Percentiles rank a stretch among this genome's conserved stretches.
Conservation (phyloP, 2,888 invertebrate genomes). For the Cyrtodaria siliqua region DNA sequence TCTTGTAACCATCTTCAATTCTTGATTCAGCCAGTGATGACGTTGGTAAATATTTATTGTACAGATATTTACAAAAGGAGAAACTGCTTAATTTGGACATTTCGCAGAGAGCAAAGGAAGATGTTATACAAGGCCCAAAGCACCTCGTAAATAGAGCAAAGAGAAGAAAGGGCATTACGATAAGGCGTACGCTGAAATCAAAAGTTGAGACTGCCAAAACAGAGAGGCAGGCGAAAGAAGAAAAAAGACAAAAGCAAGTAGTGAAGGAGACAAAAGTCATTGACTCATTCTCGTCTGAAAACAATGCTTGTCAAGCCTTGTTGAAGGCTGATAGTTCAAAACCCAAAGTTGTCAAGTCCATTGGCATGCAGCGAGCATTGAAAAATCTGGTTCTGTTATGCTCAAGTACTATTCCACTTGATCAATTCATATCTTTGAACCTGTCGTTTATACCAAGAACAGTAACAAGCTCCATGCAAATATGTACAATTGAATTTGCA, state of each 20-base stretch:
- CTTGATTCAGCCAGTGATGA: conserved; percentile 24
- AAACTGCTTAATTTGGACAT: too few relatives aligned
- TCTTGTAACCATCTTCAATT: conserved; percentile 26
- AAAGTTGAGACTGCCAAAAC: conserved; percentile 16
- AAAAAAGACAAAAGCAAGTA: conserved; percentile 25
- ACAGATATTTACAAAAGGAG: conserved; percentile 16
- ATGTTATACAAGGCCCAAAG: conserved; percentile 11
- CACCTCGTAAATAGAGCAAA: conserved; percentile 24
- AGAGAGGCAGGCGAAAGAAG: conserved; percentile 35
- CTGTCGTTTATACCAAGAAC: too few relatives aligned
- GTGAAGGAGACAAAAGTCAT: conserved; percentile 20
- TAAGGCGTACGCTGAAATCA: conserved; percentile 34
- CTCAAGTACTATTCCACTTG: background rate
- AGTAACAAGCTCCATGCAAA: too few relatives aligned
- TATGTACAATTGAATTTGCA: conserved; percentile 48
- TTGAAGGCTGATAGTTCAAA: conserved; percentile 50
- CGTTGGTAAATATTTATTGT: conserved; percentile 24
- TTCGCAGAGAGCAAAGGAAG: too few relatives aligned
- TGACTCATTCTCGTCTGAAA: conserved; percentile 14
- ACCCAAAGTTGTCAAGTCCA: conserved; percentile 44
- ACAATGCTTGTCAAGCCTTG: conserved; percentile 54
- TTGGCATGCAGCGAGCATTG: conserved; percentile 33
- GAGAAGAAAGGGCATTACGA: conserved; percentile 41
- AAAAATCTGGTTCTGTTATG: conserved; percentile 14
- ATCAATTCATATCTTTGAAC: too few relatives aligned